Evolutionary conservation across 2,113 vertebrate species (phyloP), one percentile per base, ranked within the genome.

Genomic region (Myotis davidii): DNA sequence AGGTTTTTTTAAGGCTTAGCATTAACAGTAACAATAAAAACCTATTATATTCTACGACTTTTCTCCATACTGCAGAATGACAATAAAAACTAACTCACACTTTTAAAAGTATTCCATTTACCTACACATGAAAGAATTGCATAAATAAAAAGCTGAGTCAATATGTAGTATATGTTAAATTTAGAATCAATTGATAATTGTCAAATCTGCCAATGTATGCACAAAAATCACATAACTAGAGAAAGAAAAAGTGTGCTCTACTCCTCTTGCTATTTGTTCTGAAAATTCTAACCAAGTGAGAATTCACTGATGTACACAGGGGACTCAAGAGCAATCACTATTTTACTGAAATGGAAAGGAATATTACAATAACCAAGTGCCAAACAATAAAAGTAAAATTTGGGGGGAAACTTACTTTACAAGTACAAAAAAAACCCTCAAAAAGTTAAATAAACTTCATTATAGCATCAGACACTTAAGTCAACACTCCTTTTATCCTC

Each of bases 91-190:
- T 48, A 93, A 85, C 32, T 67, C 48, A 5, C 23, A 56, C 45
- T 91, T 93, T 70, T n/a, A n/a, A 88, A 94, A 88, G 13, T 69
- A 90, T 91, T 76, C 6, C 39, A 42, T 85, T 85, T 65, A 85
- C 39, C 32, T 89, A 37, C 50, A 92, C 85, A 85, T 73, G 37
- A 94, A 90, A 96, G n/a, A 88, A 89, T 4, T 21, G 86, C 16
- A 83, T 16, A 91, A 83, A 89, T 85, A 70, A 84, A 95, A 95
- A 87, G 12, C 48, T 48, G 73, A 79, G n/a, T 54, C 59, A 94
- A 34, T 86, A 93, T 81, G 87, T 87, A 70, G 6, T 83, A 34
- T 45, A 83, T 78, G 69, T 89, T 79, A 86, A 81, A 88, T 50
- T 64, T 65, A 72, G 1, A 45, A 54, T 67, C 17, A 70, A 56